These are phyloP conservation scores for Mastacembelus armatus DNA, from an alignment of 2,797 vertebrate species.

Conservation along the genomic window DNA sequence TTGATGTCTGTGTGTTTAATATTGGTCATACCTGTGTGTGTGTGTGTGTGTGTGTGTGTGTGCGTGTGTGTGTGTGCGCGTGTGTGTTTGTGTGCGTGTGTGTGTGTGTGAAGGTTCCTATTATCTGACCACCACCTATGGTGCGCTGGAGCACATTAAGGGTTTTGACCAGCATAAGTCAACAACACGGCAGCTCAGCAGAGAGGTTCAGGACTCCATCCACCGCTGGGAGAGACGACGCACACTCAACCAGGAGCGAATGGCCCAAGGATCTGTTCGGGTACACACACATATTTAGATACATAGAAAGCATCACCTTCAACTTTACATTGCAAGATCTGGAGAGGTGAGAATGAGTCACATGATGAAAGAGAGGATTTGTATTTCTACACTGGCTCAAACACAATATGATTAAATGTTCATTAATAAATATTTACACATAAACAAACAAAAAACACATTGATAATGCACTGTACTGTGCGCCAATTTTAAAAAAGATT, in stretches of 20 bases:
- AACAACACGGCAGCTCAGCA: slow-evolving; percentile 90
- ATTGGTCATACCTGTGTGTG: not conserved
- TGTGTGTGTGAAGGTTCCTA: slow-evolving; percentile 93
- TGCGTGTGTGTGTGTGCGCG: slow-evolving; percentile 20
- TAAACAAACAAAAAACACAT: not conserved
- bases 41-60: slow-evolving; percentile 21
- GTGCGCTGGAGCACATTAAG: slow-evolving; percentile 95
- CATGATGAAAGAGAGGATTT: not conserved
- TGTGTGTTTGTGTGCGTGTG: too few species aligned
- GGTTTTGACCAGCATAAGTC: slow-evolving; percentile 92
- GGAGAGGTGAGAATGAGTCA: not conserved
- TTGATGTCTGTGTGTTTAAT: not conserved
- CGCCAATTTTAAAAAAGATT: too few species aligned
- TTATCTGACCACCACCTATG: slow-evolving; percentile 97
- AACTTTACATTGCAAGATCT: not conserved
- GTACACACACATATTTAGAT: slow-evolving; percentile 68
- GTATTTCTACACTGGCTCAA: not conserved
- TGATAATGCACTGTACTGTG: too few species aligned
- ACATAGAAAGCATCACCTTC: not conserved
- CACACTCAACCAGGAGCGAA: slow-evolving; percentile 91
- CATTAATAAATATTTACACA: not conserved
- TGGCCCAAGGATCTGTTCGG: slow-evolving; percentile 89
- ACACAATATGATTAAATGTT: not conserved
- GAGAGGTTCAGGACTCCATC: slow-evolving; percentile 97
- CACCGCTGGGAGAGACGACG: slow-evolving; percentile 95